Evolutionary conservation across 37 sponge, comb jelly and placozoan species (phyloP), one percentile per base, ranked within the genome.

Genomic region (Ephydatia muelleri): DNA sequence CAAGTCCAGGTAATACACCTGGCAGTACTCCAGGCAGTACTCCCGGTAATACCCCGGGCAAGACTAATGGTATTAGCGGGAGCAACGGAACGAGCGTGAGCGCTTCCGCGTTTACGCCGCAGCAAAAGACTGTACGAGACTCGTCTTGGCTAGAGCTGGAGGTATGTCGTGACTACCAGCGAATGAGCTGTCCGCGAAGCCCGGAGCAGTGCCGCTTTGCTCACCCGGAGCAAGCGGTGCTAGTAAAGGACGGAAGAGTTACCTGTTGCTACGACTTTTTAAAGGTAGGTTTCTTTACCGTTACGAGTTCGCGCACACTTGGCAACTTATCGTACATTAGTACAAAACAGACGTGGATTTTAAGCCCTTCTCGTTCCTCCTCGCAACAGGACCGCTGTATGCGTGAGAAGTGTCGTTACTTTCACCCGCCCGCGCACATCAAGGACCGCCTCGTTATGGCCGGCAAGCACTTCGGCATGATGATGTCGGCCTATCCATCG

Each of bases 191-290:
- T 79, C 43, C 83, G 0, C 47, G 92, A 26, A 35, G 47, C 12
- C 87, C 83, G 1, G 88, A 90, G 26, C 89, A 88, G 68, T 97
- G 97, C 75, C 82, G 89, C 9, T 94, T 83, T 40, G 95, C 95
- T n/a, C 97, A 97, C 73, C 95, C 95, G 0, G 83, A 73, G 30
- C 40, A 80, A 33, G 76, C 67, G 25, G 78, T 89, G 29, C 30
- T 79, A 0, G 68, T 68, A 16, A 84, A 88, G 67, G 87, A 91
- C 5, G 89, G 89, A 26, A 86, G 77, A 38, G 90, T 95, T 12
- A 95, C 95, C 8, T 92, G 90, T 74, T 95, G 95, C 64, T 92
- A 90, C 43, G 95, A 95, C 78, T 92, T 85, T 30, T 49, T 95
- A 31, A 95, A 95, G 86, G 95, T 94, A 75, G 38, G 64, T 25